Conservation (phyloP, 1,140 invertebrate genomes). For the Polypedilum pembai region DNA sequence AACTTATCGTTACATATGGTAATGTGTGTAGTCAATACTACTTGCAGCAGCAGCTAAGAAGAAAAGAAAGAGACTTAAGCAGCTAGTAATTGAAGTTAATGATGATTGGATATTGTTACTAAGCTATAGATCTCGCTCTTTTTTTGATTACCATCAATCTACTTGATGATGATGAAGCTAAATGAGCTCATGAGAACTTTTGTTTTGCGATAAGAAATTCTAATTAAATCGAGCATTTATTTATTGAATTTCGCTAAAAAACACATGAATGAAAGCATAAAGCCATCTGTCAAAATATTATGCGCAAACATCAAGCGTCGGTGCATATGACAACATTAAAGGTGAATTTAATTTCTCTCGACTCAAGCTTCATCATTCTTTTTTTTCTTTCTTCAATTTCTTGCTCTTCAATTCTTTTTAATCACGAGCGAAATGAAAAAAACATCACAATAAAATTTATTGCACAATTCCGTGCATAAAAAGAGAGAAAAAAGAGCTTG, state of each 20-base stretch:
- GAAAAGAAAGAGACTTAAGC: not conserved
- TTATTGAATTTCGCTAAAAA: too few relatives aligned
- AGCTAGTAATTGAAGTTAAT: slow-evolving; percentile 22
- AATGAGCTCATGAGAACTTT: too few relatives aligned
- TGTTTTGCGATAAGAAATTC: too few relatives aligned
- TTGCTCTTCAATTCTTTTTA: not conserved
- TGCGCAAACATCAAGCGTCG: not conserved
- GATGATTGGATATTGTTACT: slow-evolving; percentile 8
- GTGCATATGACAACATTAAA: not conserved
- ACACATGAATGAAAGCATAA: not conserved
- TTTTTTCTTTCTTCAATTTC: not conserved
- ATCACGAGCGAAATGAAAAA: not conserved
- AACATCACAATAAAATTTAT: slow-evolving; percentile 16
- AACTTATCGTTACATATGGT: not conserved
- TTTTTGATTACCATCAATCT: too few relatives aligned
- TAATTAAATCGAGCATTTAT: too few relatives aligned
- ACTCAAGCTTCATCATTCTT: slow-evolving; percentile 1
- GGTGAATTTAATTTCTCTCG: not conserved
- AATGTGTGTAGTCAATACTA: not conserved
- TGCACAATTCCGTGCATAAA: slow-evolving; percentile 8
- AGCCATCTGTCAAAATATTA: not conserved
- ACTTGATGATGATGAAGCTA: too few relatives aligned
- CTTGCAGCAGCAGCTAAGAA: not conserved
- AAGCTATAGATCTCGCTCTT: too few relatives aligned
- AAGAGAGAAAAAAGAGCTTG: not conserved